Conservation (phyloP, 2,113 vertebrate species). For the Odocoileus hemionus region DNA sequence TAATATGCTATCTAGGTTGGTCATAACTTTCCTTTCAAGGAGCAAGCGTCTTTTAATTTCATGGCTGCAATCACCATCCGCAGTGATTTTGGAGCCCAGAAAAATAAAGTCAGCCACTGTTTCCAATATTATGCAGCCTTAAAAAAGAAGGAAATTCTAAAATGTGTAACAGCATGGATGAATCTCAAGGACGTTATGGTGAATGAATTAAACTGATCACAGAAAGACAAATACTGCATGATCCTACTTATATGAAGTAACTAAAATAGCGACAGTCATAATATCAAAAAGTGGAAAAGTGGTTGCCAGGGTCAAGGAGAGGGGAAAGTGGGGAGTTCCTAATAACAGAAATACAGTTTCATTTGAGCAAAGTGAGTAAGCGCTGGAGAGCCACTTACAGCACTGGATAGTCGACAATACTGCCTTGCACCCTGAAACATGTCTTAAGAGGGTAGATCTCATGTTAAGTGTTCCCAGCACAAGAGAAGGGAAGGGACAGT, state of each 20-base stretch:
- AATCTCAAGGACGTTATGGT: not conserved
- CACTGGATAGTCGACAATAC: not conserved
- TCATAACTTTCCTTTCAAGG: too few relatives aligned
- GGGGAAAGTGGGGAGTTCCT: too few relatives aligned
- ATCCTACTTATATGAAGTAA: not conserved
- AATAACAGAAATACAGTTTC: not conserved
- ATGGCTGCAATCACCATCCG: too few relatives aligned
- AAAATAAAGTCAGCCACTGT: too few relatives aligned
- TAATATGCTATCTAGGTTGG: too few relatives aligned
- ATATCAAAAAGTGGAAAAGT: not conserved
- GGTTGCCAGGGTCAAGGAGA: not conserved
- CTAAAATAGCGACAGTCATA: not conserved
- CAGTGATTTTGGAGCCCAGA: too few relatives aligned
- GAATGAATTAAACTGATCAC: not conserved
- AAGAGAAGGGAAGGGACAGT: not conserved
- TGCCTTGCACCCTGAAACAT: not conserved
- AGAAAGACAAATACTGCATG: not conserved
- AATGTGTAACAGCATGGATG: not conserved
- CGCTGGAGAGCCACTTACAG: not conserved
- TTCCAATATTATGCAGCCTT: not conserved
- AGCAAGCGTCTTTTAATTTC: too few relatives aligned
- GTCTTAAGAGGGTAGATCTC: not conserved
- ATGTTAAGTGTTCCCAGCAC: not conserved
- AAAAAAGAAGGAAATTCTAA: not conserved
- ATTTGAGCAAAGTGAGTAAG: not conserved